These are phyloP conservation scores for Panthera leo DNA, from an alignment of 2,113 vertebrate species.

Conservation along the genomic window DNA sequence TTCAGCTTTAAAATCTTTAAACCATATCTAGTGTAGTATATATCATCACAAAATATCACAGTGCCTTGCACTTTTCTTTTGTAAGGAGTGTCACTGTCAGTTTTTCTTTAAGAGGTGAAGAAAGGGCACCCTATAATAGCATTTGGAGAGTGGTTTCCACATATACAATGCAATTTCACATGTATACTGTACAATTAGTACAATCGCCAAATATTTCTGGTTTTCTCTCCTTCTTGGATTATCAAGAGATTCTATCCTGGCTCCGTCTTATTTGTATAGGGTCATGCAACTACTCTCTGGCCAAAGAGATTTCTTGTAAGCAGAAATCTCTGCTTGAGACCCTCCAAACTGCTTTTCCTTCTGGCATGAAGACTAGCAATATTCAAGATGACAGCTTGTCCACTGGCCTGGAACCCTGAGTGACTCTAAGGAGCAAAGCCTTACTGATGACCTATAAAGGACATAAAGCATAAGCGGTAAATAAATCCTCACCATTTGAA, in stretches of 20 bases:
- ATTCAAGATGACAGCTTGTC: neutral
- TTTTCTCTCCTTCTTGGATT: neutral
- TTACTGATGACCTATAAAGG: neutral
- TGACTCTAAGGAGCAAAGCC: neutral
- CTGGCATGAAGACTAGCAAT: neutral
- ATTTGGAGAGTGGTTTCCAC: slow-evolving; percentile 12
- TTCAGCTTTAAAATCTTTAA: neutral
- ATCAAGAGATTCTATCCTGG: neutral
- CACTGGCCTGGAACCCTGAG: neutral
- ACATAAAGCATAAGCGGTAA: neutral
- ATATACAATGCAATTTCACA: neutral
- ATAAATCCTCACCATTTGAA: neutral
- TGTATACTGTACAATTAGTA: neutral
- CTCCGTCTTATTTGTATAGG: neutral
- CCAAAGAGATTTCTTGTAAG: neutral
- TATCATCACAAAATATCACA: neutral
- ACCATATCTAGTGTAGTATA: neutral
- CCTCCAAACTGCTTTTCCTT: neutral
- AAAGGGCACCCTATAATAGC: neutral
- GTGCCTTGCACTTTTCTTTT: neutral
- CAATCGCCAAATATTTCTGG: neutral
- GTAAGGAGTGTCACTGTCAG: neutral
- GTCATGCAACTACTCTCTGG: neutral
- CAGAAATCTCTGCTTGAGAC: neutral
- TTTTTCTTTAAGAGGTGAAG: slow-evolving; percentile 7